Evolutionary conservation across 2,113 vertebrate genomes (phyloP).

Genomic region (Epinephelus moara): DNA sequence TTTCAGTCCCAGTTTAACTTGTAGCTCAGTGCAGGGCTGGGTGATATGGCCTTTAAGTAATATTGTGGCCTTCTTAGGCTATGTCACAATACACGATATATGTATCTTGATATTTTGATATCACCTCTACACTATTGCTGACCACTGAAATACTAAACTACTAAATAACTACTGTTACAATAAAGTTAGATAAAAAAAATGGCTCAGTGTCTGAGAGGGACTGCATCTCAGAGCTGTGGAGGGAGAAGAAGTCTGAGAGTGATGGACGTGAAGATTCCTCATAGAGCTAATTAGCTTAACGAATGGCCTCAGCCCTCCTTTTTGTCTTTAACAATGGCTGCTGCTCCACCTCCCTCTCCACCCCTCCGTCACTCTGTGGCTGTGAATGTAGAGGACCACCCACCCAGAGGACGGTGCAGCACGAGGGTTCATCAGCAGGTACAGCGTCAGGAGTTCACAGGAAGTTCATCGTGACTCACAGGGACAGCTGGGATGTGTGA

Average conservation of each 20-base stretch:
- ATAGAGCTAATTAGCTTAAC: slow-evolving; percentile 76
- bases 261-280: slow-evolving; percentile 45
- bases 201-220: too few species aligned
- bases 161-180: too few species aligned
- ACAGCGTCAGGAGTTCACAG: slow-evolving; percentile 69
- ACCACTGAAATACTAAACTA: too few species aligned
- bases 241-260: background rate
- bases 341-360: background rate
- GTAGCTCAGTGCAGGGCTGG: too few species aligned
- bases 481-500: slow-evolving; percentile 46
- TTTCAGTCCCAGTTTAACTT: too few species aligned
- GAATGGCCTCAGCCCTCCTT: slow-evolving; percentile 50
- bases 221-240: too few species aligned
- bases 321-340: slow-evolving; percentile 66
- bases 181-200: too few species aligned
- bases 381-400: slow-evolving; percentile 63
- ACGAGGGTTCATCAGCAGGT: slow-evolving; percentile 64
- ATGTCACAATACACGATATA: too few species aligned
- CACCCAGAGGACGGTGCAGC: slow-evolving; percentile 62
- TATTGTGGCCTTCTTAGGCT: too few species aligned
- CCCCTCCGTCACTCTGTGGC: slow-evolving; percentile 7
- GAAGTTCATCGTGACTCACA: slow-evolving; percentile 61
- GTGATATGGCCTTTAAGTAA: too few species aligned
- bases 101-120: too few species aligned
- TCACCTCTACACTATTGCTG: too few species aligned